Evolutionary conservation across 2,113 vertebrate genomes (phyloP), one percentile per base, ranked within the genome.

Genomic region (Pluvianellus socialis): DNA sequence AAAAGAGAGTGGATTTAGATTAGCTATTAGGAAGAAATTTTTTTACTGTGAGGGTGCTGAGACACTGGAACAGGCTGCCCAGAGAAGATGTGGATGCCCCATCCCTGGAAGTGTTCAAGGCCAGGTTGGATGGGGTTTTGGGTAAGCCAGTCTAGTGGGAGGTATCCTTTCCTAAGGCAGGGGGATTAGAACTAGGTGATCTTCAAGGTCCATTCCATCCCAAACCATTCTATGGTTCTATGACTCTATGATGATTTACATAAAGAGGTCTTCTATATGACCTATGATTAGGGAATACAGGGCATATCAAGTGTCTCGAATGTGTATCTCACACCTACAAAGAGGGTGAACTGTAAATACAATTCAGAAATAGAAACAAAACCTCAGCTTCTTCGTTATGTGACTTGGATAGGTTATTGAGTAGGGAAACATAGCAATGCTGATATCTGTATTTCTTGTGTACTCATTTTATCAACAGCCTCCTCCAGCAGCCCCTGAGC

Each of bases 281-380:
- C 20, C 22, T 76, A 1, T 22, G 3, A 4, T 56, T 71, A n/a
- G 6, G 17, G 16, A 1, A 5, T 20, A 16, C 5, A 72, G 11
- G 45, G 32, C 1, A 3, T 8, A 85, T 22, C 28, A 52, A 38
- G 6, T 28, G 6, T 84, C 40, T 61, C 40, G 67, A 65, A 45
- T 3, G 3, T 6, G 7, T 28, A 73, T 8, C 9, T 38, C 19
- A 35, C 40, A 50, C 17, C 26, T 55, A 14, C 89, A 91, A 55
- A 11, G 4, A 55, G 11, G 20, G 12, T 14, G 27, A 65, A 19
- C 6, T 59, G 7, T 14, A 56, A 30, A 42, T 28, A 38, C 19
- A 71, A 45, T 21, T n/a, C 40, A 67, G 9, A 75, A 27, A 65
- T 3, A 12, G 24, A 65, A 12, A 55, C 20, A 76, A 63, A 83